A percentile compares a stretch with the other conserved stretches of the same genome.
Conservation (phyloP, 2,888 invertebrate species). For the Leptopilina syphax region DNA sequence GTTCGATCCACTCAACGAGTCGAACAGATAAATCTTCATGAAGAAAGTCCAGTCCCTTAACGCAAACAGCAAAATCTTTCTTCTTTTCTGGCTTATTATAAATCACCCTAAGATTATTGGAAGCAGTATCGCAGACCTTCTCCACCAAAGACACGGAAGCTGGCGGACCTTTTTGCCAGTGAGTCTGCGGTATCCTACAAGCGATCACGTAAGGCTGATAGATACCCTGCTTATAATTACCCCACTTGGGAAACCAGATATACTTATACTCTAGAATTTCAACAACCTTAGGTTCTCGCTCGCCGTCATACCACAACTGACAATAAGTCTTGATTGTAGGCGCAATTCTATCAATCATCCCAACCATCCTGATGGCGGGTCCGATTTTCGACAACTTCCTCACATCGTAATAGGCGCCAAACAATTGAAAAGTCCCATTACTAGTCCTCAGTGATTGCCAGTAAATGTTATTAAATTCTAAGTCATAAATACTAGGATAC, state of each 20-base stretch:
- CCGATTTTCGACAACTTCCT: conserved; percentile 87
- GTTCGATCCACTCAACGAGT: conserved; percentile 96
- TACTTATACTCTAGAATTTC: conserved; percentile 94
- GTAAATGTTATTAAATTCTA: conserved; percentile 95
- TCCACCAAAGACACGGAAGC: conserved; percentile 92
- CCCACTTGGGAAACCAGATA: conserved; percentile 96
- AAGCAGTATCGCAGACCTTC: conserved; percentile 89
- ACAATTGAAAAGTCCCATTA: conserved; percentile 93
- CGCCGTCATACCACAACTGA: conserved; percentile 93
- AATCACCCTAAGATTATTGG: conserved; percentile 90
- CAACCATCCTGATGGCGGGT: conserved; percentile 89
- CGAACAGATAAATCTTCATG: conserved; percentile 94
- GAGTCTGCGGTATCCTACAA: conserved; percentile 88
- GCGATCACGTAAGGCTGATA: conserved; percentile 94
- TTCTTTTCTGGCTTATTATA: conserved; percentile 87
- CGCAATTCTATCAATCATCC: conserved; percentile 93
- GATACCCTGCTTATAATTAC: conserved; percentile 93
- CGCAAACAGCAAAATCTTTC: conserved; percentile 93
- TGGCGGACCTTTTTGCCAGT: conserved; percentile 85
- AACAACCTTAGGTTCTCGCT: conserved; percentile 88
- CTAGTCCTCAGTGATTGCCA: conserved; percentile 92
- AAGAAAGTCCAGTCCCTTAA: conserved; percentile 94
- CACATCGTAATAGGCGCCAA: conserved; percentile 93
- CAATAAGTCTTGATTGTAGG: conserved; percentile 90
- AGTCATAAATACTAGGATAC: conserved; percentile 92